Base-by-base conservation (phyloP, 2,113 vertebrate genomes). In the Nannospalax galili region DNA sequence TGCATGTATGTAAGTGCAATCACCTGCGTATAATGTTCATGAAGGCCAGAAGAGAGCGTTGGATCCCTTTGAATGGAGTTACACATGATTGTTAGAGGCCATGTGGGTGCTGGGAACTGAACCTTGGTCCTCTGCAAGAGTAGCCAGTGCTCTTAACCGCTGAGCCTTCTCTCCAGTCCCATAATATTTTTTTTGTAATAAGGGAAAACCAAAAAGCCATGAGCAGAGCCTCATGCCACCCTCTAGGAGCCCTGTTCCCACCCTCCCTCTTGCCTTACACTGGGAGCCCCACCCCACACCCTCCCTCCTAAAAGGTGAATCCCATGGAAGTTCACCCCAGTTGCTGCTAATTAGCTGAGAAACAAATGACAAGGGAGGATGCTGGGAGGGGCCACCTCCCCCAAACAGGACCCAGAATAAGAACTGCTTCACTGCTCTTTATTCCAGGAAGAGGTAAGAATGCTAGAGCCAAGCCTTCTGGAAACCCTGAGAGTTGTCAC, bases 381-480 rank as follows among this genome's bases (percentile, higher is more conserved):
- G 8, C 74, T 64, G 80, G 48, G 32, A 86, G 56, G 4, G 70
- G 81, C 42, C 4, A 15, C 8, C 58, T 79, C 60, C 30, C 4
- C 7, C 6, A 60, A 42, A 67, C 28, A 3, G 52, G 74, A 79
- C 9, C 45, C 72, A 58, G n/a, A 60, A n/a, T 19, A 79, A 32
- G 52, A 92, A 77, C 22, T 78, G 58, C 64, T 48, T 42, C n/a
- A 72, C 37, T 65, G 48, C 91, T 84, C 84, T 62, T 52, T 35
- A 52, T 65, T 72, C 93, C 40, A 62, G 72, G 42, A 77, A 89
- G 78, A 72, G 56, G 82, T 77, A 91, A 94, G 70, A 67, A 16
- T 58, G 12, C 62, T 65, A 72, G 35, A 81, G 80, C 62, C 84
- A 87, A 94, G n/a, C 24, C 32, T 84, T 75, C 72, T 88, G 93